Percentiles rank a stretch among this genome's conserved stretches.
These are phyloP conservation scores for Actinostola sp. DNA, from an alignment of 92 coral and sea anemone species.

Conservation along the genomic window DNA sequence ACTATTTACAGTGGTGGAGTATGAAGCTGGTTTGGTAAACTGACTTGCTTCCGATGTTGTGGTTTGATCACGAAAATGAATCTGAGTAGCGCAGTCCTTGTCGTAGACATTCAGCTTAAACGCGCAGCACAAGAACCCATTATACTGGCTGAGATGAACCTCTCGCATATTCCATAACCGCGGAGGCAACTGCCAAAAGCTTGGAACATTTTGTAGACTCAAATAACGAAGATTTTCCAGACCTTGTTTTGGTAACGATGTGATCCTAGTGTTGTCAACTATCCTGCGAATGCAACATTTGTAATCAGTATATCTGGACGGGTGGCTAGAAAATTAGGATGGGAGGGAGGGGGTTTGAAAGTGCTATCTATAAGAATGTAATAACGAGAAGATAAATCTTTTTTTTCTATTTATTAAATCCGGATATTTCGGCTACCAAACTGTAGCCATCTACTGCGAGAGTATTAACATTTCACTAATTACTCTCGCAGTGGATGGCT, in stretches of 20 bases:
- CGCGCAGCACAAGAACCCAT: conserved; percentile 89
- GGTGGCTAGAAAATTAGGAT: no score
- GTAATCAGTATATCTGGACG: neutral
- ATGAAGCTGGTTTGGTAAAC: no score
- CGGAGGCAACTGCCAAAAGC: conserved; percentile 76
- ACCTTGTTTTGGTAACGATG: conserved; percentile 71
- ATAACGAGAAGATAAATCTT: no score
- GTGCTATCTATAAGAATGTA: no score
- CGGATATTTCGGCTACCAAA: no score
- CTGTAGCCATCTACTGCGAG: no score
- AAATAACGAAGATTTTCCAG: conserved; percentile 55
- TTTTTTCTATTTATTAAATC: no score
- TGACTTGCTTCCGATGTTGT: conserved; percentile 18
- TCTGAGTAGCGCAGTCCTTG: conserved; percentile 6
- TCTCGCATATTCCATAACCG: conserved; percentile 54
- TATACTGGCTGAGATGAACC: conserved; percentile 70
- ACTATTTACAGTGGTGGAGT: no score
- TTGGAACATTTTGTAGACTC: conserved; percentile 55
- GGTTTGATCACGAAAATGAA: neutral
- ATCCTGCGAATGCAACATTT: conserved; percentile 28
- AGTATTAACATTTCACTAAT: no score
- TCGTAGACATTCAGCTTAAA: conserved; percentile 31
- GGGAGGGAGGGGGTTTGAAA: neutral
- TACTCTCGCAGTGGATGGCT: no score
- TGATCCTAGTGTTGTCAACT: conserved; percentile 73